Percentiles rank a stretch among this genome's conserved stretches.
Conservation (phyloP, 1,140 invertebrate genomes). For the Onthophagus taurus region DNA sequence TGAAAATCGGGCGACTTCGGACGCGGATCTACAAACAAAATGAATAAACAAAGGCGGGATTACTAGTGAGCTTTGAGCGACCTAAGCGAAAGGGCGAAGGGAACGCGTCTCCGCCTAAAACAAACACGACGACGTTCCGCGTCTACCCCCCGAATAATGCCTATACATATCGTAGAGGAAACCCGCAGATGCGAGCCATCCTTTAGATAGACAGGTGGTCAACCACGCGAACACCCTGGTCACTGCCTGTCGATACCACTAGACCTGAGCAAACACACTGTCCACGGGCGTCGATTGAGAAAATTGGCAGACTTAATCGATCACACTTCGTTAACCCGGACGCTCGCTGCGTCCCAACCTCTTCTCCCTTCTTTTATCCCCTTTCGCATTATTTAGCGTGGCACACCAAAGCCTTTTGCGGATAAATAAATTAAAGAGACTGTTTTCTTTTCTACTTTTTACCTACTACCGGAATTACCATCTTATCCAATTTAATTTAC, state of each 20-base stretch:
- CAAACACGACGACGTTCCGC: conserved; percentile 17
- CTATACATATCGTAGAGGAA: conserved; percentile 5
- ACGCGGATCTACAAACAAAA: conserved; percentile 27
- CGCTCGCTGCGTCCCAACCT: background rate
- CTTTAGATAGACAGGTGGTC: conserved; percentile 18
- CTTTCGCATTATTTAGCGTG: no score
- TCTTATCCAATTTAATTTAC: no score
- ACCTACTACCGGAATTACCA: no score
- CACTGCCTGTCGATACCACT: conserved; percentile 26
- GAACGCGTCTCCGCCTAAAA: conserved; percentile 13
- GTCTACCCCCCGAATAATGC: conserved; percentile 12
- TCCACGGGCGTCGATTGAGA: conserved; percentile 22
- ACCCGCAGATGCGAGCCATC: conserved; percentile 11
- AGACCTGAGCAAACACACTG: conserved; percentile 26
- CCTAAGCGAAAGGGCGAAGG: no score
- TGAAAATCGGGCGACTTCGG: background rate
- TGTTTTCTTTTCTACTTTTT: no score
- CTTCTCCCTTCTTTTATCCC: background rate
- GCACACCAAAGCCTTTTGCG: no score
- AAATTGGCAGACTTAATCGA: conserved; percentile 28
- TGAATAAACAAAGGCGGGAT: conserved; percentile 34
- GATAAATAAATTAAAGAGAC: no score
- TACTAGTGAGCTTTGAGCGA: conserved; percentile 15
- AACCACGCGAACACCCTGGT: conserved; percentile 17
- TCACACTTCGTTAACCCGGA: conserved; percentile 4